phyloP scores from a whole-genome alignment of 2,888 invertebrate genomes.

The Lysandra bellargus region DNA sequence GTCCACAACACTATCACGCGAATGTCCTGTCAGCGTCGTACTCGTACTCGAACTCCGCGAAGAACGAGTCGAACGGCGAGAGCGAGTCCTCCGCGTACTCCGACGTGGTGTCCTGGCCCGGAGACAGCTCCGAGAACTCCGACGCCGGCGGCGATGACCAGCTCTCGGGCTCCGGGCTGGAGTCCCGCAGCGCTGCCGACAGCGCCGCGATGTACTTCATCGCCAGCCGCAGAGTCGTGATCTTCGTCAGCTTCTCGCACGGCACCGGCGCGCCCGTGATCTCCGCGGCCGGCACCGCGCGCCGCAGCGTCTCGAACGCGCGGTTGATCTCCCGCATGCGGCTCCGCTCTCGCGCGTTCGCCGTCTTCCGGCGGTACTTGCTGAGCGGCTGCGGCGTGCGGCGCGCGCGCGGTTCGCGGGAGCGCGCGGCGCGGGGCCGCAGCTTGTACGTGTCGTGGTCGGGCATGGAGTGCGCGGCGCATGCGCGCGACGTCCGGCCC shows the following conservation, averaged over 20 bases:
- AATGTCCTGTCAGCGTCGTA: conserved; percentile 74
- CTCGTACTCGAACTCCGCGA: conserved; percentile 75
- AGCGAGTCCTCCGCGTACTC: conserved; percentile 78
- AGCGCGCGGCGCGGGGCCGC: conserved; percentile 75
- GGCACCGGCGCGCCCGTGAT: conserved; percentile 76
- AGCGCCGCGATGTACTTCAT: conserved; percentile 92
- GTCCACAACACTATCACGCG: conserved; percentile 64
- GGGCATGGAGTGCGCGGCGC: conserved; percentile 73
- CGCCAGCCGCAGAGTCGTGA: conserved; percentile 91
- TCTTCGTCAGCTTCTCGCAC: conserved; percentile 92
- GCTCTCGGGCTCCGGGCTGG: conserved; percentile 60
- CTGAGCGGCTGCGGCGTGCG: conserved; percentile 88
- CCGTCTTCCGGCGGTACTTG: conserved; percentile 94
- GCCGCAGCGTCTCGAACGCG: conserved; percentile 90
- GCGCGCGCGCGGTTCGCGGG: conserved; percentile 78
- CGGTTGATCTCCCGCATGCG: conserved; percentile 95
- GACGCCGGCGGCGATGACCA: conserved; percentile 76
- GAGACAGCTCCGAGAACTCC: conserved; percentile 77
- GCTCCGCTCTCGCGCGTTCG: conserved; percentile 92
- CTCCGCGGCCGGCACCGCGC: conserved; percentile 85
- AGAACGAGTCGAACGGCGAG: conserved; percentile 80
- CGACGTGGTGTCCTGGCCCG: conserved; percentile 73
- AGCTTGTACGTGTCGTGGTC: conserved; percentile 80
- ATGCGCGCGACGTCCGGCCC: conserved; percentile 64
- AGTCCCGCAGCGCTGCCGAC: conserved; percentile 82